Percentiles rank a stretch among this genome's conserved stretches.
phyloP scores from a whole-genome alignment of 1,140 invertebrate species.

The Cydia pomonella region DNA sequence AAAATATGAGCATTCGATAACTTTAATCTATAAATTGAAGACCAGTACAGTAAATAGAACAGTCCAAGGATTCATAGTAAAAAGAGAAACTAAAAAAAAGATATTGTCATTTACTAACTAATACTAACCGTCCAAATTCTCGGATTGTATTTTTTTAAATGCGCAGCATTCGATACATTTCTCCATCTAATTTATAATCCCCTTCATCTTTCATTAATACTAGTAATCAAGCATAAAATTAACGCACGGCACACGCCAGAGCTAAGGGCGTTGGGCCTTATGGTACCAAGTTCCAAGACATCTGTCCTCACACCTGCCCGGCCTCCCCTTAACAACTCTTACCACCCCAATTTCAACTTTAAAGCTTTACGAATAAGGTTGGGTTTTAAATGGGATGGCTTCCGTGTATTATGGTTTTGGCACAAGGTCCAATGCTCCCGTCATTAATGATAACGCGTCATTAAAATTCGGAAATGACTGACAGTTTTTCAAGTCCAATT shows the following conservation, averaged over 20 bases:
- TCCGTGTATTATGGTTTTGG: constrained; percentile 53
- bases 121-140: no score
- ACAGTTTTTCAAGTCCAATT: constrained; percentile 72
- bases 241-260: constrained; percentile 77
- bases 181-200: background rate
- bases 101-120: no score
- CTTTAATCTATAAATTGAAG: no score
- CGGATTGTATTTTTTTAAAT: background rate
- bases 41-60: no score
- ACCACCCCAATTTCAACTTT: background rate
- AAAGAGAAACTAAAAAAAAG: no score
- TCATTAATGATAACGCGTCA: constrained; percentile 42
- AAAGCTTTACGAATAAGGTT: background rate
- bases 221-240: constrained; percentile 80
- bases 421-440: constrained; percentile 70
- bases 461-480: constrained; percentile 79
- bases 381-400: background rate
- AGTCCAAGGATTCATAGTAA: no score
- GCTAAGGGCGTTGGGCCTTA: constrained; percentile 76
- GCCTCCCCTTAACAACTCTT: constrained; percentile 48
- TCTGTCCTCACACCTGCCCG: constrained; percentile 78
- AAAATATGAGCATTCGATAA: no score
- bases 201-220: constrained; percentile 17
- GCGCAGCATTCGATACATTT: constrained; percentile 6
- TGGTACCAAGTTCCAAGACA: constrained; percentile 78